phyloP scores from a whole-genome alignment of 2,888 invertebrate species.

The Ormia ochracea region DNA sequence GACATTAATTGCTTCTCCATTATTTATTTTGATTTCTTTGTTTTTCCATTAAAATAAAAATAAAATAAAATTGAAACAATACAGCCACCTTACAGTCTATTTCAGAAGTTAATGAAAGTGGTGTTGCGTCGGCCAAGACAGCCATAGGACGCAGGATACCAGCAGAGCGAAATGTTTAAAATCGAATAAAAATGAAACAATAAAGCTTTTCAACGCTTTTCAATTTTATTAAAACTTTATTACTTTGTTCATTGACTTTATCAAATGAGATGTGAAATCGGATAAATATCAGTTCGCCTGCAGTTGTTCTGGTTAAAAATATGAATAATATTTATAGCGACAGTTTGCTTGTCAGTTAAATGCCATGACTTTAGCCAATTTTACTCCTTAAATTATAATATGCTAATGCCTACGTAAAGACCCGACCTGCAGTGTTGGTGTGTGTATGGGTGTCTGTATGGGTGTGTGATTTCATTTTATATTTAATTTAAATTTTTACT shows the following conservation, averaged over 20 bases:
- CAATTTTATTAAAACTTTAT: constrained; percentile 54
- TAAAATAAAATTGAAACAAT: not conserved
- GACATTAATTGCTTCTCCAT: no score
- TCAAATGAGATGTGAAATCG: constrained; percentile 60
- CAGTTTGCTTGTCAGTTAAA: not conserved
- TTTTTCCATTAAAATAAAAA: not conserved
- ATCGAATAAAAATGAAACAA: not conserved
- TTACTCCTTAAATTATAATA: not conserved
- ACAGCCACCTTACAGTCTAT: not conserved
- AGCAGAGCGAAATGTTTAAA: not conserved
- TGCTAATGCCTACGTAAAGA: no score
- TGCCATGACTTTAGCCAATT: constrained; percentile 11
- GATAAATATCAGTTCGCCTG: constrained; percentile 11
- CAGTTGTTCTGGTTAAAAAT: constrained; percentile 16
- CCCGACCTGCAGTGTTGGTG: no score
- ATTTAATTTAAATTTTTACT: no score
- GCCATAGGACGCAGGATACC: not conserved
- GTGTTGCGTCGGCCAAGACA: not conserved
- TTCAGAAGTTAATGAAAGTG: not conserved
- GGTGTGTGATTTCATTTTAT: no score
- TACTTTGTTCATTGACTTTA: constrained; percentile 57
- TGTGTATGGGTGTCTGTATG: no score
- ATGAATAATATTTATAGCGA: constrained; percentile 26
- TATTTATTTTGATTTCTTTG: no score
- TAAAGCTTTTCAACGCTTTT: constrained; percentile 2